A percentile compares a stretch with the other conserved stretches of the same genome.
Conservation (phyloP, 2,113 vertebrate genomes). For the Myotis lucifugus region DNA sequence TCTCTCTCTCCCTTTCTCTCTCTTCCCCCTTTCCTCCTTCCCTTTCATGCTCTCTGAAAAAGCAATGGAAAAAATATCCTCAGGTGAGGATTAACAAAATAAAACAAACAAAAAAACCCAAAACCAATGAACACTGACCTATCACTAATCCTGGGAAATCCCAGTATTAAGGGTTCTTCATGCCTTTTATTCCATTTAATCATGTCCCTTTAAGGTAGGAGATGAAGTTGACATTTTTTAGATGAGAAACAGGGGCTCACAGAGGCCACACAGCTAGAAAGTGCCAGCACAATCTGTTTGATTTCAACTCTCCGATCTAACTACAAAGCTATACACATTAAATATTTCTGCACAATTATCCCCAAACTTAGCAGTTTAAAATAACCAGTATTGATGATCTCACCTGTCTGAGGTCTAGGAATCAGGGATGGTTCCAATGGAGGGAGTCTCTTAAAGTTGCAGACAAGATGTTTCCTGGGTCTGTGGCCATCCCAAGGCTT, state of each 20-base stretch:
- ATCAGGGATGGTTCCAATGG: neutral
- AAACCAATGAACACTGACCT: neutral
- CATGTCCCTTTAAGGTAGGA: neutral
- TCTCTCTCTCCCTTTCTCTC: too few species aligned
- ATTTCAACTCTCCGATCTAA: neutral
- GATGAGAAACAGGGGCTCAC: neutral
- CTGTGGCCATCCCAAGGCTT: fast-evolving
- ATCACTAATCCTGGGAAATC: neutral
- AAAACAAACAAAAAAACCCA: too few species aligned
- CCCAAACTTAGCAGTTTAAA: neutral
- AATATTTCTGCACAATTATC: neutral
- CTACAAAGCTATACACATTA: neutral
- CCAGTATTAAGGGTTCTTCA: neutral
- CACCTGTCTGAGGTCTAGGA: neutral
- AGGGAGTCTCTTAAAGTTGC: neutral
- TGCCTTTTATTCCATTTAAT: neutral
- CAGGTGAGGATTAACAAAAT: too few species aligned
- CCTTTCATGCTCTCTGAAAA: too few species aligned
- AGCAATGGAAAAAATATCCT: too few species aligned
- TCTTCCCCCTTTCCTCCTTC: too few species aligned
- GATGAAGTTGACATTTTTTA: neutral
- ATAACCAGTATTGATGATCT: neutral
- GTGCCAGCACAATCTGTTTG: neutral
- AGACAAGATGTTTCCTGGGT: fast-evolving
- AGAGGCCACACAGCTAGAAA: neutral